Evolutionary conservation across 2,888 invertebrate genomes (phyloP), one percentile per base, ranked within the genome.

Genomic region (Apodemia hepburni): DNA sequence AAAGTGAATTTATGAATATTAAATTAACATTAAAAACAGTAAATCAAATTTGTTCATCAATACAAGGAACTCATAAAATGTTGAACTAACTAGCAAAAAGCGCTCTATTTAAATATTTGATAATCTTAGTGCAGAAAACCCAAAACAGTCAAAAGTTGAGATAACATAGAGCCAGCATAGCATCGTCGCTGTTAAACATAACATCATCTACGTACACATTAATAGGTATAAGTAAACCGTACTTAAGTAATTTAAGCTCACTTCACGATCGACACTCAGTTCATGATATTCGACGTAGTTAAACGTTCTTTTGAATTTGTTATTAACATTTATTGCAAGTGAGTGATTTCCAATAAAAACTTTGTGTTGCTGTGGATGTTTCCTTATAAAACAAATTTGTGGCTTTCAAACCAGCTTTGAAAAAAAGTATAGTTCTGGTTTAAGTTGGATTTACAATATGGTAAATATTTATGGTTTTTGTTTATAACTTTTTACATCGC

Each of bases 221-320:
- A 22, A 27, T 27, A 6, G 27, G 54, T 27, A 54, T 54, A 27
- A 57, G 15, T 15, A 15, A 57, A 29, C n/a, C 29, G n/a, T 29
- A 57, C 8, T 57, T 57, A 57, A 29, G 29, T 27, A 47, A 47
- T n/a, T 57, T 27, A 57, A 54, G 54, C 27, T 57, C 27, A 8
- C 45, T 47, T 47, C 17, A 27, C 29, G 12, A 15, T n/a, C 54
- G 54, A 57, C 54, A 57, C 27, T 57, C 54, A 15, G 29, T 57
- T 57, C 54, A 57, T 5, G 54, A 57, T 57, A 57, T 57, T 57
- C 27, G 27, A 7, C 12, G 27, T 22, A 45, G 45, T 45, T 22
- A 27, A 54, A 54, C 54, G 54, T 54, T 15, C 6, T 7, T 54
- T 54, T 12, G 7, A 54, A n/a, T 45, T 2, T 45, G 1, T 45